Evolutionary conservation across 2,888 invertebrate genomes (phyloP), one percentile per base, ranked within the genome.

Genomic region (Dicyrtomina minuta): DNA sequence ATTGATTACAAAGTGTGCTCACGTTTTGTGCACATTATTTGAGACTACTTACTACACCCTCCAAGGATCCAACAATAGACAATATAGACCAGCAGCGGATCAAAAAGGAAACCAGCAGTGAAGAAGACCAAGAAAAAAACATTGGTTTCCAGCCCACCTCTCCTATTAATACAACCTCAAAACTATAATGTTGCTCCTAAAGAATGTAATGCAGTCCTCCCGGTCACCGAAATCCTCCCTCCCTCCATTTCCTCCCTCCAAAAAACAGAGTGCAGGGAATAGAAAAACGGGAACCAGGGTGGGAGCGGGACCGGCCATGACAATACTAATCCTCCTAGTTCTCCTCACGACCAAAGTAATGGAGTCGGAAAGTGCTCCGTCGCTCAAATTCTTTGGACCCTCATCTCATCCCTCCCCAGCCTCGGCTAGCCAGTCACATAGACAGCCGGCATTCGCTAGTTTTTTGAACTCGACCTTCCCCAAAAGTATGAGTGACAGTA

Each of bases 321-420:
- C 20, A 17, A 17, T 17, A 2, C 51, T 22, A 22, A 26, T 55
- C 55, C 13, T 55, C 13, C 24, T 55, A 26, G 13, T 55, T 6
- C 6, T 26, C 2, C 55, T 51, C 17, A 51, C 22, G 20, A 51
- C 3, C 8, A 15, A 46, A 15, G 46, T 46, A n/a, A 46, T 33
- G 33, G 33, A 33, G 8, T 33, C 33, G 1, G 61, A 49, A 15
- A 70, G 74, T 72, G 74, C 74, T 17, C 76, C 76, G 4, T 75
- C 76, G 0, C 49, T 76, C 6, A 76, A 76, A 67, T 27, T 76
- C 33, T 76, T 76, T 66, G 76, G 75, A 20, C 61, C 61, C 8
- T 44, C 55, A 20, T 22, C 41, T 43, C 5, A 5, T 2, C 24
- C 24, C 2, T n/a, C 49, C 3, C 26, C 22, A 24, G 13, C 12